Percentiles rank a stretch among this genome's conserved stretches.
These are phyloP conservation scores for Diloba caeruleocephala DNA, from an alignment of 2,888 invertebrate species.

Conservation along the genomic window DNA sequence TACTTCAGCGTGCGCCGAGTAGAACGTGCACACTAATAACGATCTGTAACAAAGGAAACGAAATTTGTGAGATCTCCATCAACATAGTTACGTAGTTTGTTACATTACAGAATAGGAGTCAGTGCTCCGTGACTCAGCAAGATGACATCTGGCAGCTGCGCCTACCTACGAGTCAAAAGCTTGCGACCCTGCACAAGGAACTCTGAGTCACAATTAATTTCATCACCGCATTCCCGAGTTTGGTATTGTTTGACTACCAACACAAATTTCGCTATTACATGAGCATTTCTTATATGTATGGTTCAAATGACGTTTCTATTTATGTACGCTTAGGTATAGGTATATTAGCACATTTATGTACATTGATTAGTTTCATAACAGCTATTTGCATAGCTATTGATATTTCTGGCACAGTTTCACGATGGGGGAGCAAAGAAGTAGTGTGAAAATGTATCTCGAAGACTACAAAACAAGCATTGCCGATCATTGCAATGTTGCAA, in stretches of 20 bases:
- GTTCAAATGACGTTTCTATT: constrained; percentile 58
- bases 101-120: constrained; percentile 65
- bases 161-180: constrained; percentile 71
- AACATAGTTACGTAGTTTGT: constrained; percentile 66
- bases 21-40: constrained; percentile 82
- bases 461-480: constrained; percentile 71
- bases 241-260: constrained; percentile 60
- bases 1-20: constrained; percentile 84
- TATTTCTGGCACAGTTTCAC: constrained; percentile 63
- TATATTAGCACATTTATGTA: constrained; percentile 54
- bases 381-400: constrained; percentile 71
- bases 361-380: constrained; percentile 61
- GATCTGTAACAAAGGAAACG: constrained; percentile 84
- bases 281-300: constrained; percentile 57
- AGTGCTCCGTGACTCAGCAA: constrained; percentile 79
- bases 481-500: constrained; percentile 70
- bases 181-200: constrained; percentile 65
- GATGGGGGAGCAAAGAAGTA: constrained; percentile 65
- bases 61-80: constrained; percentile 49
- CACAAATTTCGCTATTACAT: constrained; percentile 50
- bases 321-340: constrained; percentile 51
- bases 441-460: constrained; percentile 74
- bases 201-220: constrained; percentile 79
- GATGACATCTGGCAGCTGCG: constrained; percentile 75
- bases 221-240: constrained; percentile 70